Base-by-base conservation (phyloP, 2,797 vertebrate genomes). In the Glossophaga mutica region DNA sequence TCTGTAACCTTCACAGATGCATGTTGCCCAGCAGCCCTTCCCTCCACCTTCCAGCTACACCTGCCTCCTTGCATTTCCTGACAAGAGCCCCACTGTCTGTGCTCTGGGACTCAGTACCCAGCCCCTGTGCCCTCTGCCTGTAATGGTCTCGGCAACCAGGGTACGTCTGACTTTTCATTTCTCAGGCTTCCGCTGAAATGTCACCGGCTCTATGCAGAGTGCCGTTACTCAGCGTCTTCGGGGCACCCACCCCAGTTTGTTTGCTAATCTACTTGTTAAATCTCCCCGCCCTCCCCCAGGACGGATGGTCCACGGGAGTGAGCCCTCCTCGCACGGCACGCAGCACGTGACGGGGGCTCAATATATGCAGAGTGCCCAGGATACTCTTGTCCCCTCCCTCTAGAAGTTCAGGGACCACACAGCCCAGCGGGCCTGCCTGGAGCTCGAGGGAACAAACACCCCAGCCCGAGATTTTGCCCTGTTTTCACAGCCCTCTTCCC, bases 401-500 rank as follows among this genome's bases (percentile, higher is more conserved):
- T 1, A 34, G 18, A 76, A 74, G 84, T 50, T 62, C 71, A 34
- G 57, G 77, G 93, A 76, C 93, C 62, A 92, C 92, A 87, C 29
- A 84, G 86, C 70, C 95, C 95, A 91, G 91, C 86, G 59, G 87
- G 94, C 86, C 52, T 18, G 89, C 86, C 88, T 55, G 39, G 9
- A 24, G 79, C 78, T 65, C 78, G 42, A 84, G 77, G 86, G 71
- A 92, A 92, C 92, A 86, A 83, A 97, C 52, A 90, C 70, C 57
- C 39, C 21, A 52, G 86, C 70, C 89, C 71, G 78, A 78, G 93
- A 81, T 62, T 42, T 68, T 0, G 32, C 67, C 92, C 94, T 94
- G 87, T 97, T 97, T 97, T 89, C 96, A 85, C 87, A 95, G 97
- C 50, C 95, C 11, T 93, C 85, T 95, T 96, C 96, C 92, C 92